A percentile compares a stretch with the other conserved stretches of the same genome.
phyloP scores from a whole-genome alignment of 2,113 vertebrate genomes.

The Xiphorhynchus elegans region DNA sequence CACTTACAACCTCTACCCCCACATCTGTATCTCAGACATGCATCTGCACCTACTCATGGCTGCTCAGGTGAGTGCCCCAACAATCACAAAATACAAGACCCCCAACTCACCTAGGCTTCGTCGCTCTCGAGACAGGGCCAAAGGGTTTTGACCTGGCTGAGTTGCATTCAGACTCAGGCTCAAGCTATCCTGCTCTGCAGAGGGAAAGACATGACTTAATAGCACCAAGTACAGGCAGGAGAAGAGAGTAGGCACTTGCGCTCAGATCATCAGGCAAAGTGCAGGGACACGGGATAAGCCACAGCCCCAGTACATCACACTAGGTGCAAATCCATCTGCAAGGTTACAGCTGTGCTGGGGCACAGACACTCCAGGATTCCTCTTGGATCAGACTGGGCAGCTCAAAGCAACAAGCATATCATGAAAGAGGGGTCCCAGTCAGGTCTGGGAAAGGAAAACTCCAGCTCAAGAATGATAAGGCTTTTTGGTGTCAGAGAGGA shows the following conservation, averaged over 20 bases:
- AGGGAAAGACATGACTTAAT: not conserved
- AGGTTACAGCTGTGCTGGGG: not conserved
- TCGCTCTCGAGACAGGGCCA: slow-evolving; percentile 61
- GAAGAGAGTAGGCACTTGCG: not conserved
- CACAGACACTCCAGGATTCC: not conserved
- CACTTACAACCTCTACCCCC: not conserved
- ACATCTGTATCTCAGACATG: rapidly evolving
- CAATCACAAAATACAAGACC: not conserved
- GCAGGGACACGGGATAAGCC: not conserved
- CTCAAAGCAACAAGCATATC: not conserved
- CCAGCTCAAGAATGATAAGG: not conserved
- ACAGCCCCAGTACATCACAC: rapidly evolving
- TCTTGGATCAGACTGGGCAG: not conserved
- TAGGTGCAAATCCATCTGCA: not conserved
- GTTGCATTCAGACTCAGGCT: slow-evolving; percentile 68
- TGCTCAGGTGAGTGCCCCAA: not conserved
- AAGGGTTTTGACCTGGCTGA: not conserved
- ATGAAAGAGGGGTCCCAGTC: not conserved
- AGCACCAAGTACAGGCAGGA: not conserved
- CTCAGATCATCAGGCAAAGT: not conserved
- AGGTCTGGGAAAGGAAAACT: not conserved
- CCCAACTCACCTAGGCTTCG: slow-evolving; percentile 72
- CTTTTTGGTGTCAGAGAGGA: not conserved
- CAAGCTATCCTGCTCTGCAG: slow-evolving; percentile 50
- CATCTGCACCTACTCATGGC: not conserved